Percentiles rank a stretch among this genome's conserved stretches.
These are phyloP conservation scores for Aporophyla nigra DNA, from an alignment of 2,888 invertebrate genomes.

Conservation along the genomic window DNA sequence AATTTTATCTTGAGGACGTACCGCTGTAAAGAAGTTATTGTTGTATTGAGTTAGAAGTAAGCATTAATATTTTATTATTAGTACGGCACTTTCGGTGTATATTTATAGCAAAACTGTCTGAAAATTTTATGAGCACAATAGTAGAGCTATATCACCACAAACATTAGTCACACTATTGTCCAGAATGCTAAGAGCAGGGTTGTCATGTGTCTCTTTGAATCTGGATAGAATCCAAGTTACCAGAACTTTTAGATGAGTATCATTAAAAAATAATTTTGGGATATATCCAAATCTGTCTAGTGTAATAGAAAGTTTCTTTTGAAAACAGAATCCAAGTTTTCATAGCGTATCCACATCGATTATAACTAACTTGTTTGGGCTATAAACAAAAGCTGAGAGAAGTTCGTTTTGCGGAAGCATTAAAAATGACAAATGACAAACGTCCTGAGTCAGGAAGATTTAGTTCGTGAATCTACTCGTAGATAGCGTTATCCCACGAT, in stretches of 20 bases:
- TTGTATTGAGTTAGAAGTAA: conserved; percentile 35
- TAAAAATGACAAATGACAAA: conserved; percentile 51
- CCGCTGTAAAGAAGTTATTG: conserved; percentile 28
- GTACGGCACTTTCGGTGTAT: conserved; percentile 47
- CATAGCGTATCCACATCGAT: conserved; percentile 12
- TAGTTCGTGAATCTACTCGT: conserved; percentile 31
- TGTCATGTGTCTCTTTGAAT: conserved; percentile 57
- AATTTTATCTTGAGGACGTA: conserved; percentile 27
- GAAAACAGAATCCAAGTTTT: conserved; percentile 1
- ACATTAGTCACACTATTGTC: conserved; percentile 66
- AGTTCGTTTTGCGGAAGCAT: conserved; percentile 44
- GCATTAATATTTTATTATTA: conserved; percentile 59
- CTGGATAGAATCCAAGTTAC: conserved; percentile 60
- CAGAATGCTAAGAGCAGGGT: conserved; percentile 54
- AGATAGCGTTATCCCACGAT: conserved; percentile 34
- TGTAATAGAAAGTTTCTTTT: conserved; percentile 19
- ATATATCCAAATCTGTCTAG: conserved; percentile 39
- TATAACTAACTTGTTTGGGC: not conserved
- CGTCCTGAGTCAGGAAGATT: conserved; percentile 31
- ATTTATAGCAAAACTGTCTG: conserved; percentile 62
- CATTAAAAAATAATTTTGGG: conserved; percentile 51
- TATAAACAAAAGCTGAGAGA: conserved; percentile 25
- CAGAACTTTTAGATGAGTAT: conserved; percentile 32
- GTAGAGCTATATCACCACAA: conserved; percentile 53
- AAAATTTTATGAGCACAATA: conserved; percentile 56